A percentile compares a stretch with the other conserved stretches of the same genome.
Evolutionary conservation across 2,113 vertebrate genomes (phyloP).

Genomic region (Cettia cetti): DNA sequence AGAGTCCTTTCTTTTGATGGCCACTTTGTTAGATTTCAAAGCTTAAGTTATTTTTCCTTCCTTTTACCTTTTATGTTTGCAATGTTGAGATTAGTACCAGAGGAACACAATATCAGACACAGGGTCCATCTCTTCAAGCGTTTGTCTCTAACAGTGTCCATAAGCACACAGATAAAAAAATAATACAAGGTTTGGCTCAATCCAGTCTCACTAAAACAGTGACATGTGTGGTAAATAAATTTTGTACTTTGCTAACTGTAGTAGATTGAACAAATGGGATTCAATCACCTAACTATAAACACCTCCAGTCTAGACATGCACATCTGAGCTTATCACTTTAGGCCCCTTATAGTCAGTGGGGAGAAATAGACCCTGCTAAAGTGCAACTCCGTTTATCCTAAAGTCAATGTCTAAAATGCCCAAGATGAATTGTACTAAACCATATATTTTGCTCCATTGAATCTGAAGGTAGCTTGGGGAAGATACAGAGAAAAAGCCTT

Average conservation of each 20-base stretch:
- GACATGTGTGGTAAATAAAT: background rate
- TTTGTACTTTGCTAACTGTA: background rate
- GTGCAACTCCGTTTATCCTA: constrained; percentile 1
- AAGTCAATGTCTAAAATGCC: background rate
- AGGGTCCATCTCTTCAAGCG: background rate
- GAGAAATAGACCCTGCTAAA: background rate
- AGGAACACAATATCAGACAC: background rate
- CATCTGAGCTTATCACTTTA: background rate
- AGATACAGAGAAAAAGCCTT: background rate
- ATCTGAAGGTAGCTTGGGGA: background rate
- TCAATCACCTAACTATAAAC: background rate
- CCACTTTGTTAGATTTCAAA: background rate
- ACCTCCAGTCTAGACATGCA: background rate
- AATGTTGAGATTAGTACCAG: background rate
- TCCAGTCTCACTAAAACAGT: background rate
- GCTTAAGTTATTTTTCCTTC: background rate
- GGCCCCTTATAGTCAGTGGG: background rate
- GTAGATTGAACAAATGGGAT: background rate
- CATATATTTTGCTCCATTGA: background rate
- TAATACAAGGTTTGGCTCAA: background rate
- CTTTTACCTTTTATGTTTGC: background rate
- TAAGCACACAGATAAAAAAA: background rate
- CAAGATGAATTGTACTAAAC: background rate
- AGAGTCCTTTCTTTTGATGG: background rate
- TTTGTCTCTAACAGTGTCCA: background rate